Base-by-base conservation (phyloP, 1,140 invertebrate species). In the Bombus consobrinus region DNA sequence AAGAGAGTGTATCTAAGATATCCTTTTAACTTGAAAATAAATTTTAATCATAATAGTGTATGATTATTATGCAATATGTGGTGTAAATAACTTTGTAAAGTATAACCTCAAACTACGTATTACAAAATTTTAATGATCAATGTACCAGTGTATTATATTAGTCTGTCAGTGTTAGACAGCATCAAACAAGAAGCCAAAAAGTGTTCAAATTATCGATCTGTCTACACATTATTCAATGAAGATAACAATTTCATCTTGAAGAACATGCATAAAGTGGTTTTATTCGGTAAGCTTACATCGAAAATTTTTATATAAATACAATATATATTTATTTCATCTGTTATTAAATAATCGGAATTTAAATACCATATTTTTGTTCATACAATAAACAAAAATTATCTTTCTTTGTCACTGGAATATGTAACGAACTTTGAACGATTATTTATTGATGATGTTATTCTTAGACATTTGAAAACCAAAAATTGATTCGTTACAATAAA, bases 61-160 rank as follows among this genome's bases (percentile, higher is more conserved):
- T 18, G 32, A 34, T 75, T 18, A 9, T 62, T 41, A 15, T 22
- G 22, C 22, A 22, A 22, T 25, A 28, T 37, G 39, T n/a, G 43
- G 28, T 53, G 39, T 32, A 47, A 53, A 39, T 39, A 66, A 37
- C 4, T 57, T 10, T 57, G 3, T 66, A 37, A 18, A 34, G 62
- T 83, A 83, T 83, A 83, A 83, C 81, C 81, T 83, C 81, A 83
- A 83, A 83, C 6, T 12, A 13, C 15, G 41, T 22, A 12, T 59
- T 53, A 37, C 32, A 53, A 43, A 25, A 6, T 22, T 66, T n/a
- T 53, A 15, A 43, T 6, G 8, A 0, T 53, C 13, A 68, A 43
- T n/a, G 34, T 25, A 22, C 34, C 39, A 32, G 25, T 75, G 28
- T n/a, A 10, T 5, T n/a, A 47, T 39, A 66, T 9, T 32, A 34